phyloP scores from a whole-genome alignment of 2,113 vertebrate species.

The Forbesichthys agassizii region DNA sequence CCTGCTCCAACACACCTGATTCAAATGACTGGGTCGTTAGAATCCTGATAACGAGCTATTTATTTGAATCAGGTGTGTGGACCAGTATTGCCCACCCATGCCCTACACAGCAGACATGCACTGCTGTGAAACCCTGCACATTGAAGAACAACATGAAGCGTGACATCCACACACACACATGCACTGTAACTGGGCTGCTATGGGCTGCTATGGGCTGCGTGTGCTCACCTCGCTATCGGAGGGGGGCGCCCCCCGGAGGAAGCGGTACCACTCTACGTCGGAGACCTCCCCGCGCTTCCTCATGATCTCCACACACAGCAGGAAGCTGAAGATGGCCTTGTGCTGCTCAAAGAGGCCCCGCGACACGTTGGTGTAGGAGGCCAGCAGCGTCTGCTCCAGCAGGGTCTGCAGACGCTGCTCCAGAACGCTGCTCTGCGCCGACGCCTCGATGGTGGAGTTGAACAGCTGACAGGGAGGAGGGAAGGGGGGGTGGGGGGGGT shows the following conservation, averaged over 20 bases:
- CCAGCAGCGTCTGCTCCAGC: conserved; percentile 74
- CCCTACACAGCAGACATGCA: too few species aligned
- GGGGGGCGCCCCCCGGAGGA: conserved; percentile 68
- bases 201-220: too few species aligned
- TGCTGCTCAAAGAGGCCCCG: conserved; percentile 81
- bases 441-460: conserved; percentile 77
- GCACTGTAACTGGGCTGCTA: neutral
- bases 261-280: conserved; percentile 78
- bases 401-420: conserved; percentile 71
- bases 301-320: conserved; percentile 81
- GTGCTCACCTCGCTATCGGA: conserved; percentile 74
- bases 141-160: too few species aligned
- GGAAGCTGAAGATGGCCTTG: conserved; percentile 84
- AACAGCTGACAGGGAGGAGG: conserved; percentile 71
- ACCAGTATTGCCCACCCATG: too few species aligned
- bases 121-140: too few species aligned
- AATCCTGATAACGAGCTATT: too few species aligned
- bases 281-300: conserved; percentile 70
- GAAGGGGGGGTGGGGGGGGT: too few species aligned
- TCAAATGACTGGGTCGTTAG: too few species aligned
- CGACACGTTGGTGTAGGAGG: conserved; percentile 72
- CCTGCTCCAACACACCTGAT: too few species aligned
- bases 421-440: conserved; percentile 67
- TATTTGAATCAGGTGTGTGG: too few species aligned
- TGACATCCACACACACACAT: neutral